Percentiles rank a stretch among this genome's conserved stretches.
phyloP scores from a whole-genome alignment of 2,113 vertebrate genomes.

The Sclerurus mexicanus region DNA sequence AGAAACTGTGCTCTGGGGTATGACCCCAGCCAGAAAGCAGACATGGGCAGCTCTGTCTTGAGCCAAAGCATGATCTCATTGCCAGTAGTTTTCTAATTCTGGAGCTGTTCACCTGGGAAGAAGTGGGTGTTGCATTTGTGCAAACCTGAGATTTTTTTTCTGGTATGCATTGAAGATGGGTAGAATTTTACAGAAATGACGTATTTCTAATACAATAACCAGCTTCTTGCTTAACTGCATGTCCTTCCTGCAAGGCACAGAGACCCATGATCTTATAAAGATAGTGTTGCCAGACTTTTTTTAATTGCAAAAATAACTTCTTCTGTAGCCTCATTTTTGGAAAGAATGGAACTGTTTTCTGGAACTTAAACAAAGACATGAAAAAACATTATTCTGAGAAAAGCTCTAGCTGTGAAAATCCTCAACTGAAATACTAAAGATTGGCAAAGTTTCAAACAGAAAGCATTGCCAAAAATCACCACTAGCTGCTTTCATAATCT shows the following conservation, averaged over 20 bases:
- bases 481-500: background rate
- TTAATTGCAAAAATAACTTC: background rate
- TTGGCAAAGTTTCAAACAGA: background rate
- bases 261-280: background rate
- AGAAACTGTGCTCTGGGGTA: background rate
- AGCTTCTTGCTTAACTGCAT: background rate
- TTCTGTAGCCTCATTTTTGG: background rate
- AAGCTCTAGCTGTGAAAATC: background rate
- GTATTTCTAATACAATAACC: background rate
- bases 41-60: background rate
- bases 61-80: background rate
- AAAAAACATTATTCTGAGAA: background rate
- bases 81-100: background rate
- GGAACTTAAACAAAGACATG: background rate
- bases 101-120: background rate
- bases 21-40: background rate
- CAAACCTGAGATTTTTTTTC: background rate
- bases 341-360: background rate
- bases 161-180: background rate
- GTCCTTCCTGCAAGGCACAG: background rate
- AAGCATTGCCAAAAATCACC: background rate
- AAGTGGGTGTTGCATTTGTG: background rate
- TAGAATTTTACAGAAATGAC: background rate
- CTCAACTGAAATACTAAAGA: background rate
- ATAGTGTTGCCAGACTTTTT: background rate